These are phyloP conservation scores for Cephalopachus bancanus DNA, from an alignment of 2,797 vertebrate species.

Conservation along the genomic window DNA sequence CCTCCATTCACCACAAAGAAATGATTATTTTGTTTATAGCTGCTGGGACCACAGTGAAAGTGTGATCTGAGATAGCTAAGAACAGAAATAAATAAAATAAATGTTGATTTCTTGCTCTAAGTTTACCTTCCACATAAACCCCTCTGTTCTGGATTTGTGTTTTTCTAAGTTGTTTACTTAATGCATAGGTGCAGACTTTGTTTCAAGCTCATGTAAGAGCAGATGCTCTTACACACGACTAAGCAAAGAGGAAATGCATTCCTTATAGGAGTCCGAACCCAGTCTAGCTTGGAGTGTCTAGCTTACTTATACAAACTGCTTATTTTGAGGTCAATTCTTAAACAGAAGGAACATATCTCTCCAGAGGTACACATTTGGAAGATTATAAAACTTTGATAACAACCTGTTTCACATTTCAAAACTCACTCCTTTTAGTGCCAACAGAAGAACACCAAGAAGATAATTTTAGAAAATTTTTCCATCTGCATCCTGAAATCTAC, in stretches of 20 bases:
- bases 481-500: slow-evolving; percentile 56
- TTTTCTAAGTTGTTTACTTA: slow-evolving; percentile 65
- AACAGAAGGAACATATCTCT: neutral
- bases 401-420: slow-evolving; percentile 53
- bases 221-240: slow-evolving; percentile 52
- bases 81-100: slow-evolving; percentile 59
- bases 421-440: slow-evolving; percentile 35
- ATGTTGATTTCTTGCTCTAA: slow-evolving; percentile 62
- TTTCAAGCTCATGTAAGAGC: slow-evolving; percentile 66
- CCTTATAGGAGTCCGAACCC: slow-evolving; percentile 38
- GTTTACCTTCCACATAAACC: slow-evolving; percentile 50
- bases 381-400: slow-evolving; percentile 46
- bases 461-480: slow-evolving; percentile 63
- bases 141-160: slow-evolving; percentile 48
- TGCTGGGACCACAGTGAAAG: slow-evolving; percentile 43
- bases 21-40: slow-evolving; percentile 36
- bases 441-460: slow-evolving; percentile 68
- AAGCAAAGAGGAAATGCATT: slow-evolving; percentile 62
- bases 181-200: slow-evolving; percentile 55
- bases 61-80: slow-evolving; percentile 27
- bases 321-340: slow-evolving; percentile 46
- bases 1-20: neutral
- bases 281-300: slow-evolving; percentile 9
- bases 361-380: slow-evolving; percentile 52
- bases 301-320: neutral